These are phyloP conservation scores for Recurvirostra avosetta DNA, from an alignment of 2,113 vertebrate genomes.

Conservation along the genomic window DNA sequence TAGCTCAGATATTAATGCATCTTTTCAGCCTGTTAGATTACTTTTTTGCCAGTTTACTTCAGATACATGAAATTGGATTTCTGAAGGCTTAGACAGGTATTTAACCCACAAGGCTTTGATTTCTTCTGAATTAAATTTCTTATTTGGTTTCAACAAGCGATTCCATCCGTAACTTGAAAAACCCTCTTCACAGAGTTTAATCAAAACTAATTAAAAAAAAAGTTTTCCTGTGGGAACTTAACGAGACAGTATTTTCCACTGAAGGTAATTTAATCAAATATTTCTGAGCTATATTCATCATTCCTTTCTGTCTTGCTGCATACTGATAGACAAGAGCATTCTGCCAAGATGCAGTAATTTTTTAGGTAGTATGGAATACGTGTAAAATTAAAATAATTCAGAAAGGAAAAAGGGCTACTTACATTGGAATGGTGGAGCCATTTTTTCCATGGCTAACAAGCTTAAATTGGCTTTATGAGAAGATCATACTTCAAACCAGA, in stretches of 20 bases:
- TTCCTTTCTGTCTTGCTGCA: not conserved
- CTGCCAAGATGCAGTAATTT: not conserved
- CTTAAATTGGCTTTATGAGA: not conserved
- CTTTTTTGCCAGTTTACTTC: not conserved
- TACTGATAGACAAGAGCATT: not conserved
- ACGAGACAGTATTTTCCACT: not conserved
- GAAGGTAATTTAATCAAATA: slow-evolving; percentile 20
- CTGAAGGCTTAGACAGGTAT: not conserved
- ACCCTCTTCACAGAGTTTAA: slow-evolving; percentile 1
- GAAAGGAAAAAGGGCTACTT: not conserved
- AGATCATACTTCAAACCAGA: not conserved
- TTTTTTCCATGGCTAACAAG: not conserved
- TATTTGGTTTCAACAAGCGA: not conserved
- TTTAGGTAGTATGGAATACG: not conserved
- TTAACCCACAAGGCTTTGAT: not conserved
- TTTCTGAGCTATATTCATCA: not conserved
- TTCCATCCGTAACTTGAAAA: not conserved
- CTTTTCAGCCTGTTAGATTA: not conserved
- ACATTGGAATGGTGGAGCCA: not conserved
- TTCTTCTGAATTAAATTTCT: slow-evolving; percentile 1
- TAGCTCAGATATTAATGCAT: not conserved
- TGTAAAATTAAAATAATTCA: not conserved
- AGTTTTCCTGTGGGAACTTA: not conserved
- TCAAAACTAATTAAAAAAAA: slow-evolving; percentile 10
- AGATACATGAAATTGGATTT: not conserved